Conservation (phyloP, 2,797 vertebrate genomes). For the Chrysocyon brachyurus region DNA sequence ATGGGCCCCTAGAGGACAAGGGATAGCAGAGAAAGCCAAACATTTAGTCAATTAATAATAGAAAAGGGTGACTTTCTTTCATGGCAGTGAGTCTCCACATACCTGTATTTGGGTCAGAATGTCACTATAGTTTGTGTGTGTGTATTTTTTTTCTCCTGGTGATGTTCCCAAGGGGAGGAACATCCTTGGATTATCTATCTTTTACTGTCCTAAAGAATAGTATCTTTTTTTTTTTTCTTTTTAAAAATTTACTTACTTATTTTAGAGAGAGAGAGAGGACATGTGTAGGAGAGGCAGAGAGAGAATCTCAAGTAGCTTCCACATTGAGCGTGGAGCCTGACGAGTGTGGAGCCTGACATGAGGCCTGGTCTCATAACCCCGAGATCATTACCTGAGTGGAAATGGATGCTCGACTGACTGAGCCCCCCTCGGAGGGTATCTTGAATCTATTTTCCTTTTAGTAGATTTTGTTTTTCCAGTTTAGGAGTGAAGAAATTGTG, state of each 20-base stretch:
- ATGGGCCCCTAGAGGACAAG: not conserved
- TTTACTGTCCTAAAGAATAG: not conserved
- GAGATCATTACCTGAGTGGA: not conserved
- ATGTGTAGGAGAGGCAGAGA: not conserved
- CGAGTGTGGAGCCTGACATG: not conserved
- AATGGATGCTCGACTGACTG: not conserved
- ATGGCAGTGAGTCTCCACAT: not conserved
- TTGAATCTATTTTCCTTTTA: constrained; percentile 25
- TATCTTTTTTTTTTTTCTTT: not conserved
- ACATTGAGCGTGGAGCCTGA: not conserved
- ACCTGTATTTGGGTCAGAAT: not conserved
- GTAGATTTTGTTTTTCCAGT: constrained; percentile 6
- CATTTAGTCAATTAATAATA: not conserved
- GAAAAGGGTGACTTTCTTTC: not conserved
- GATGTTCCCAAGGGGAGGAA: not conserved
- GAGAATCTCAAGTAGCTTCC: not conserved
- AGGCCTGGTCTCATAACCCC: not conserved
- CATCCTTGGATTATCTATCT: not conserved
- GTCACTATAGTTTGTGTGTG: not conserved
- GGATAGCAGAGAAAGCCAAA: not conserved
- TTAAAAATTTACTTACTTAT: not conserved
- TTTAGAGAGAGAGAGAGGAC: not conserved
- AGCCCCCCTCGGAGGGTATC: not conserved
- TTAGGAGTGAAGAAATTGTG: not conserved
- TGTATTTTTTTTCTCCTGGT: not conserved